A percentile compares a stretch with the other conserved stretches of the same genome.
These are phyloP conservation scores for Xiphophorus maculatus DNA, from an alignment of 2,113 vertebrate species.

Conservation along the genomic window DNA sequence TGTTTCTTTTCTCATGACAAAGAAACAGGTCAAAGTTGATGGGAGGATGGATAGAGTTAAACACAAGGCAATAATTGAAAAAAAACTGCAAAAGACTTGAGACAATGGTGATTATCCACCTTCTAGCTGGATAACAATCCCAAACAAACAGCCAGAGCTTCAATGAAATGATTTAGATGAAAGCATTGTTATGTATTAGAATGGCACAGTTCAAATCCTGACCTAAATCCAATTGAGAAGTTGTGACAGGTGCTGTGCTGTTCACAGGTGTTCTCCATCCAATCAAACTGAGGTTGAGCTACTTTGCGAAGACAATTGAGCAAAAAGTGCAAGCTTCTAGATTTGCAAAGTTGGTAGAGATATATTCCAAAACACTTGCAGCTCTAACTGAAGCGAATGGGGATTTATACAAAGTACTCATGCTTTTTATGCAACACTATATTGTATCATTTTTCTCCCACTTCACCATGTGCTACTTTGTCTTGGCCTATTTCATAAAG, in stretches of 20 bases:
- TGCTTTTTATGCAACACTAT: not conserved
- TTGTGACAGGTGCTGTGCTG: not conserved
- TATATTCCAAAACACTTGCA: not conserved
- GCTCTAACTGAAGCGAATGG: not conserved
- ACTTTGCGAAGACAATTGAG: not conserved
- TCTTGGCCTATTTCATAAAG: too few species aligned
- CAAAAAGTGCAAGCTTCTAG: not conserved
- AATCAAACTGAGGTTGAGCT: not conserved
- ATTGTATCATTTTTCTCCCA: not conserved
- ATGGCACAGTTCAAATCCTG: not conserved
- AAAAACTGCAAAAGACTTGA: not conserved
- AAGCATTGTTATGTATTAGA: not conserved
- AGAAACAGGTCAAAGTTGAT: not conserved
- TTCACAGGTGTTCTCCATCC: not conserved
- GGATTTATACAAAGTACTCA: not conserved
- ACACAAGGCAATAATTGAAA: too few species aligned
- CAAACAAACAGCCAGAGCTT: not conserved
- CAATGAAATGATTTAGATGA: not conserved
- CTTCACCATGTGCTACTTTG: not conserved
- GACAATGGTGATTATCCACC: not conserved
- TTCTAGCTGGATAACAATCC: not conserved
- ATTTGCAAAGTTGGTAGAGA: not conserved
- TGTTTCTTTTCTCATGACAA: too few species aligned
- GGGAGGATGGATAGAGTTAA: not conserved
- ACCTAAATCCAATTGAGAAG: not conserved